Base-by-base conservation (phyloP, 2,888 invertebrate species). In the Agrochola lychnidis region DNA sequence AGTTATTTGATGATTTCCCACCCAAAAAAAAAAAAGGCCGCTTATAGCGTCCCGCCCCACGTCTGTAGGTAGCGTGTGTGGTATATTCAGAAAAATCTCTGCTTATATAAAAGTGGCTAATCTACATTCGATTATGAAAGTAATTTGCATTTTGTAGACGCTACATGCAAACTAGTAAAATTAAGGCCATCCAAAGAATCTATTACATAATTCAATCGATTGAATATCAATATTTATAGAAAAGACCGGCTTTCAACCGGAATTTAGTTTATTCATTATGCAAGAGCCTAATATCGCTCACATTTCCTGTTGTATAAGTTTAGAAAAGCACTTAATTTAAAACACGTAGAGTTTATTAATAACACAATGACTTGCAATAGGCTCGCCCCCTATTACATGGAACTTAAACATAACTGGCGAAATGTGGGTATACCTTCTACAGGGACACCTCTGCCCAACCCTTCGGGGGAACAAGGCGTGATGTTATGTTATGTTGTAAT, bases 151-250 rank as follows among this genome's bases (percentile, higher is more conserved):
- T 64, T 57, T 30, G 30, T 22, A 22, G 57, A 42, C 16, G 68
- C 36, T n/a, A 71, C 48, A 40, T 62, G 62, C n/a, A 59, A 73
- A 66, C 70, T 36, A 22, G 73, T 73, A 36, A 67, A 53, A 82
- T 73, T 66, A 73, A 72, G n/a, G 68, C 68, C 25, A 78, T 36
- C 25, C 16, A 59, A 71, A 74, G 56, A 73, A 71, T 73, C 19
- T 61, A 63, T 86, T 83, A 70, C 66, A 67, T 78, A 80, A 83
- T 53, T 72, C 16, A 56, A 68, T n/a, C 22, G 61, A 70, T 77
- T 59, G 30, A 70, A 70, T 86, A 70, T 72, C 45, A 71, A 80
- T 74, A 63, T 64, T 67, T 45, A 72, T 64, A 73, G n/a, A 48
- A 76, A 64, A 78, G 48, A 74, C 76, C 69, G 40, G 70, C 66